phyloP scores from a whole-genome alignment of 1,140 invertebrate species.

The Protaetia brevitarsis region DNA sequence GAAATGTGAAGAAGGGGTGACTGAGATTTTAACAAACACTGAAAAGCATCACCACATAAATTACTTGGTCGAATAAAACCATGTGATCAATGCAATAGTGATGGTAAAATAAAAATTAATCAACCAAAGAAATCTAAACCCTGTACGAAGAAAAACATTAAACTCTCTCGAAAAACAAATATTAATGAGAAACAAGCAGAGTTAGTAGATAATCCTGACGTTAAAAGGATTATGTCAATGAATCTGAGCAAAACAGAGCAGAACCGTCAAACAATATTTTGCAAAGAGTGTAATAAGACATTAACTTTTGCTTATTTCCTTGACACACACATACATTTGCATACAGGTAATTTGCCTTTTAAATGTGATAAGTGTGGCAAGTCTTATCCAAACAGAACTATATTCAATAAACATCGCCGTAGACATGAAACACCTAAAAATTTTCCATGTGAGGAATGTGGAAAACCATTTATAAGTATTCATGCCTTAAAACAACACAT shows the following conservation, averaged over 20 bases:
- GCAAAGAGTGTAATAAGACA: constrained; percentile 19
- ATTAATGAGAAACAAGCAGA: background rate
- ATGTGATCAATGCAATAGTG: background rate
- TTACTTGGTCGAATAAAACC: background rate
- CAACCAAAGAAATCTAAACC: no score
- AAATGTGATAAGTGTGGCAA: constrained; percentile 27
- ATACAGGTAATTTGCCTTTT: constrained; percentile 42
- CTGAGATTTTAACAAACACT: background rate
- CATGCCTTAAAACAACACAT: constrained; percentile 35
- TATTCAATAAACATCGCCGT: background rate
- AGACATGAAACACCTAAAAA: constrained; percentile 31
- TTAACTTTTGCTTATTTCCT: constrained; percentile 22
- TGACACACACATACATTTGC: constrained; percentile 41
- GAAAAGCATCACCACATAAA: background rate
- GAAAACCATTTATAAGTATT: constrained; percentile 27
- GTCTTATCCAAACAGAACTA: constrained; percentile 8
- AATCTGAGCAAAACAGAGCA: background rate
- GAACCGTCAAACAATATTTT: background rate
- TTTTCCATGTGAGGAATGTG: constrained; percentile 36
- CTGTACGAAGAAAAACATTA: background rate
- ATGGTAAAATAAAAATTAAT: background rate
- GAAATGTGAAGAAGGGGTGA: no score
- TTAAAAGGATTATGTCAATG: background rate
- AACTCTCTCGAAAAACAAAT: background rate
- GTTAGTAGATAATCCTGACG: background rate